Evolutionary conservation across 2,797 vertebrate species (phyloP), one percentile per base, ranked within the genome.

Genomic region (Xyrichtys novacula): DNA sequence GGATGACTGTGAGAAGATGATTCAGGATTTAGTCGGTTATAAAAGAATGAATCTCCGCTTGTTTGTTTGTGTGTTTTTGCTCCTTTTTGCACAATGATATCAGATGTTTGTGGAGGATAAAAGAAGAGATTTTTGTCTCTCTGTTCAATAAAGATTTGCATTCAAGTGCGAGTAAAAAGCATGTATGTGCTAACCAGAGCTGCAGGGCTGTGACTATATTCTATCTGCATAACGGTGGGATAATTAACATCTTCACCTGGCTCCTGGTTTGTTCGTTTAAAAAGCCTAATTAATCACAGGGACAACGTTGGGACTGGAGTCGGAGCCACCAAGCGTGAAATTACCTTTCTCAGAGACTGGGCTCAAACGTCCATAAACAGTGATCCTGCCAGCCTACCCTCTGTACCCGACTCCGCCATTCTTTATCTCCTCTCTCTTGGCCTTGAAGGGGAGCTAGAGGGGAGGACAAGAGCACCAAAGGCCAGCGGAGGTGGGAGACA

Each of bases 221-320:
- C 84, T 80, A 72, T 91, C 92, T 91, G 88, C 90, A 85, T 90
- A 85, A 78, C 63, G 46, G 73, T 3, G 58, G 67, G 80, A 88
- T 91, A 91, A 93, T 93, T 89, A 93, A 92, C 91, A 91, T 91
- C 90, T 91, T 93, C 88, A 93, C 92, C 91, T 91, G 90, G 78
- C 84, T 89, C 67, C 82, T 74, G 81, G 85, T 91, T 91, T 92
- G 88, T 89, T 90, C 89, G 9, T 88, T 87, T 89, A 87, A 88
- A 91, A 91, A 89, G 85, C 86, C 87, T 86, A 91, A 91, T 92
- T 93, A 91, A 93, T 93, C 92, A 93, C 88, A 49, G 78, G 79
- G 86, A 91, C 88, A 89, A 87, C 58, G 81, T 65, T 80, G 81
- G 87, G 80, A 87, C 76, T 84, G 85, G 85, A 90, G 84, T 88